phyloP scores from a whole-genome alignment of 2,113 vertebrate species.

The Colistium nudipinnis region DNA sequence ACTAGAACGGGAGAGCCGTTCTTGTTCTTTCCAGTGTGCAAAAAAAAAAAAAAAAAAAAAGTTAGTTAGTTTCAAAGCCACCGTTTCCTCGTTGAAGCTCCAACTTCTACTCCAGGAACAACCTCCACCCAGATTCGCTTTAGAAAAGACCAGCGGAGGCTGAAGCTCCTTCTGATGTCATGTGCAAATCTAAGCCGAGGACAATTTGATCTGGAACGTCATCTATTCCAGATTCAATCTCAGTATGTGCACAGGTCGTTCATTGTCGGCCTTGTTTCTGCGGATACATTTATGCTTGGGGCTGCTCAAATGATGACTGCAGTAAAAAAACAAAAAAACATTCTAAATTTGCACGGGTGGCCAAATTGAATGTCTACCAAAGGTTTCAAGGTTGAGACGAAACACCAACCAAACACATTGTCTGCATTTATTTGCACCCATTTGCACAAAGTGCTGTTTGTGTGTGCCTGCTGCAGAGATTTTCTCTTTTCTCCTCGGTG shows the following conservation, averaged over 20 bases:
- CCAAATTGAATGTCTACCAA: not conserved
- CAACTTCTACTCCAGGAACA: not conserved
- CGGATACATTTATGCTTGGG: not conserved
- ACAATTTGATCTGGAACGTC: not conserved
- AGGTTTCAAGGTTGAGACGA: not conserved
- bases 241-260: not conserved
- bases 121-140: slow-evolving; percentile 3
- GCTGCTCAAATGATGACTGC: not conserved
- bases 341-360: not conserved
- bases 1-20: too few species aligned
- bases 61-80: slow-evolving; percentile 11
- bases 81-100: slow-evolving; percentile 12
- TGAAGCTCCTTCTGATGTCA: not conserved
- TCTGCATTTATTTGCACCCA: too few species aligned
- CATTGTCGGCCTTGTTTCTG: too few species aligned
- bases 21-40: too few species aligned
- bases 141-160: slow-evolving; percentile 5
- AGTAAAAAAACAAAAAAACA: not conserved
- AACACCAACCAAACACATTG: too few species aligned
- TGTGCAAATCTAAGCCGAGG: not conserved
- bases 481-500: too few species aligned
- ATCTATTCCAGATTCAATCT: not conserved
- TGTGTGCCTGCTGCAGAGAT: too few species aligned
- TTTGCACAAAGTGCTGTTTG: too few species aligned
- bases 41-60: not conserved